A percentile compares a stretch with the other conserved stretches of the same genome.
Conservation (phyloP, 2,797 vertebrate species). For the Leuciscus waleckii region DNA sequence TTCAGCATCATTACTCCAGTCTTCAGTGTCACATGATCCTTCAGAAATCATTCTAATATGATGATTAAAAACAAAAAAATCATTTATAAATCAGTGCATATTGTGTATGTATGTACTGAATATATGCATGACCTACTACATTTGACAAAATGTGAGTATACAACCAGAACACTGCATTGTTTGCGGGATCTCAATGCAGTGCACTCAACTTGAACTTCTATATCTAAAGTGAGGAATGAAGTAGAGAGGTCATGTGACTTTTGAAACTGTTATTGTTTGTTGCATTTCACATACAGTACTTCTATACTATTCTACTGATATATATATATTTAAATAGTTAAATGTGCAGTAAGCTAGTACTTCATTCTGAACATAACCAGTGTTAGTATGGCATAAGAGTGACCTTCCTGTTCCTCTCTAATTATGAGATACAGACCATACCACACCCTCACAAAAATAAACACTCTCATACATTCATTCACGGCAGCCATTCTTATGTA, state of each 20-base stretch:
- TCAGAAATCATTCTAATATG: neutral
- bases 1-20: neutral
- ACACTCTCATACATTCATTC: conserved; percentile 4
- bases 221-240: neutral
- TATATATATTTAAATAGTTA: neutral
- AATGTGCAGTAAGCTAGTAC: neutral
- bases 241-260: neutral
- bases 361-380: conserved; percentile 12
- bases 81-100: too few relatives aligned
- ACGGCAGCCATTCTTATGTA: neutral
- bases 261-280: neutral
- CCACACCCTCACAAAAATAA: conserved; percentile 31
- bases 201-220: neutral
- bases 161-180: neutral
- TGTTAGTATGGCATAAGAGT: conserved; percentile 26
- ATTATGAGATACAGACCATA: conserved; percentile 20
- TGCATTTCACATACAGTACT: neutral
- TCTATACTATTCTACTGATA: neutral
- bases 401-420: conserved; percentile 47
- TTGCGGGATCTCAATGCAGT: neutral
- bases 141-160: neutral
- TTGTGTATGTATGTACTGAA: neutral
- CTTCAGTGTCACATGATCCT: neutral
- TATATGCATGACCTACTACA: neutral
- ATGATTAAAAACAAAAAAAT: neutral